These are phyloP conservation scores for Eupithecia insigniata DNA, from an alignment of 2,888 invertebrate genomes.

Conservation along the genomic window DNA sequence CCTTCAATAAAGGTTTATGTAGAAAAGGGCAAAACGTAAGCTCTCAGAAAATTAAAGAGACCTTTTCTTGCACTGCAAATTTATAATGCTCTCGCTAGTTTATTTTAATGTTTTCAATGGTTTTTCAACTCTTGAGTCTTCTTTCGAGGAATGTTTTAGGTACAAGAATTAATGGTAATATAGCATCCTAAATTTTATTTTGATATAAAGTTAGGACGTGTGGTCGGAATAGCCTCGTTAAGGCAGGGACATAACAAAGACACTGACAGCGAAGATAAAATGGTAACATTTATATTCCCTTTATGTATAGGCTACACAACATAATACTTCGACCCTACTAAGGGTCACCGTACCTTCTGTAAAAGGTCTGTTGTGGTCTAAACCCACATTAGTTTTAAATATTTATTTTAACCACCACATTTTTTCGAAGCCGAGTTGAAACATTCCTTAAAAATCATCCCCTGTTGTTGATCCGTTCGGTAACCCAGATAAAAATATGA, in stretches of 20 bases:
- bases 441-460: conserved; percentile 4
- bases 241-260: neutral
- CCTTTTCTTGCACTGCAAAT: neutral
- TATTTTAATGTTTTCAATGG: neutral
- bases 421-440: neutral
- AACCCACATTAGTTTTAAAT: conserved; percentile 4
- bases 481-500: conserved; percentile 27
- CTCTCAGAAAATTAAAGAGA: neutral
- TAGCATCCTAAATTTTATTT: neutral
- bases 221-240: conserved; percentile 1
- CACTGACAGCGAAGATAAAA: neutral
- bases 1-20: conserved; percentile 16
- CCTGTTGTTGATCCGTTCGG: conserved; percentile 25
- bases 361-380: neutral
- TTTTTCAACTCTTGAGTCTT: neutral
- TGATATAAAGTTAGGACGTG: neutral
- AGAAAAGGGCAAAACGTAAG: conserved; percentile 5
- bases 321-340: conserved; percentile 5
- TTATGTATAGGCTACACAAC: neutral
- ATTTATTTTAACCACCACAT: conserved; percentile 8
- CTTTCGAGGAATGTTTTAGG: neutral
- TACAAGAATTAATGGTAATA: neutral
- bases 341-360: neutral
- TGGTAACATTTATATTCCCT: conserved; percentile 2
- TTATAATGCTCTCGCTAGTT: neutral